Percentiles rank a stretch among this genome's conserved stretches.
Evolutionary conservation across 2,797 vertebrate species (phyloP).

Genomic region (Manis pentadactyla): DNA sequence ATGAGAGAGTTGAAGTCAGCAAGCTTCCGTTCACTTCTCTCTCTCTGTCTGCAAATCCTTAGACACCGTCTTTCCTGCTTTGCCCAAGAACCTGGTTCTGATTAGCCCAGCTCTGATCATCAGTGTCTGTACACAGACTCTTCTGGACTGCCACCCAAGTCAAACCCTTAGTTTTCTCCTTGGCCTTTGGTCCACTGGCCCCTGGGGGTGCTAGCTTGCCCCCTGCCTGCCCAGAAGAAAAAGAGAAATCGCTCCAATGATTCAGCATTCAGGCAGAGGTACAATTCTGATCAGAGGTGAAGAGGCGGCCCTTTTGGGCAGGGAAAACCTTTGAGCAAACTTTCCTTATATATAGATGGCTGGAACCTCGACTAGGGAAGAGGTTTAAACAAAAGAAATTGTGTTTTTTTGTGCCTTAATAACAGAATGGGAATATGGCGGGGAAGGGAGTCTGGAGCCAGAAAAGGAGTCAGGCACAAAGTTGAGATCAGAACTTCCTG

Average conservation of each 20-base stretch:
- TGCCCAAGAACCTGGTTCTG: neutral
- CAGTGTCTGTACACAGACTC: neutral
- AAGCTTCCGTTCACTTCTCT: neutral
- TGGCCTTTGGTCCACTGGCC: neutral
- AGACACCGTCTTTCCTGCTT: neutral
- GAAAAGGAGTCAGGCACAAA: neutral
- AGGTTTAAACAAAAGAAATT: constrained; percentile 3
- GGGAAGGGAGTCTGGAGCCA: neutral
- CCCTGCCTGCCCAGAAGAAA: neutral
- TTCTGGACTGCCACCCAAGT: neutral
- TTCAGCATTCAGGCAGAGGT: neutral
- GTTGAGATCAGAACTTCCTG: neutral
- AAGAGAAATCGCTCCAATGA: neutral
- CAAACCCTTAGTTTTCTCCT: neutral
- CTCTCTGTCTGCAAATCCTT: neutral
- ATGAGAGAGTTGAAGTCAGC: neutral
- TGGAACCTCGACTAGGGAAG: neutral
- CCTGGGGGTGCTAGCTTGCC: neutral
- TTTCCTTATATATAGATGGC: neutral
- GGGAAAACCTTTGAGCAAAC: neutral
- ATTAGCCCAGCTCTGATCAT: neutral
- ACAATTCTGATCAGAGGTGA: neutral
- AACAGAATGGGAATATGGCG: neutral
- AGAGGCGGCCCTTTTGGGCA: neutral
- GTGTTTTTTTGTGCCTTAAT: neutral